These are phyloP conservation scores for Arctopsyche grandis DNA, from an alignment of 1,140 invertebrate species.

Conservation along the genomic window DNA sequence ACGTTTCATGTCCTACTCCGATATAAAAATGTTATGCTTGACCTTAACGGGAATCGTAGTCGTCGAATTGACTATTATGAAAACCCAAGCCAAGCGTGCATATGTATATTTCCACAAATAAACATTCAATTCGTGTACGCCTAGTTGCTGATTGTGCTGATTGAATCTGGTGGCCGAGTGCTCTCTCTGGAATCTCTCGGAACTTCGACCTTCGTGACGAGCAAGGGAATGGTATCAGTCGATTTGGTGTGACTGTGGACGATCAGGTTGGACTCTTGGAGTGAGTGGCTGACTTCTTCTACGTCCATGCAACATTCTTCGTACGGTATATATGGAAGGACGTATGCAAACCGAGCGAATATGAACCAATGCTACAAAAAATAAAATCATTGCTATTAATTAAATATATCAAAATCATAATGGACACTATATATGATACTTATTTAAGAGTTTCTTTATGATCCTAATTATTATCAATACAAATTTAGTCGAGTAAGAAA, in stretches of 20 bases:
- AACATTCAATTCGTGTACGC: background rate
- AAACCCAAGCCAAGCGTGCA: slow-evolving; percentile 10
- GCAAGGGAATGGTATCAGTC: slow-evolving; percentile 49
- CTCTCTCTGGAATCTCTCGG: slow-evolving; percentile 29
- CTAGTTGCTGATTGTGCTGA: slow-evolving; percentile 50
- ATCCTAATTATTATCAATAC: no score
- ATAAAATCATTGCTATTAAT: slow-evolving; percentile 12
- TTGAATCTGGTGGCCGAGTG: slow-evolving; percentile 43
- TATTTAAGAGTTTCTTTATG: background rate
- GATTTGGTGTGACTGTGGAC: slow-evolving; percentile 39
- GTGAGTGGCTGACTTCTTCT: slow-evolving; percentile 31
- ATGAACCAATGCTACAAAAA: slow-evolving; percentile 50
- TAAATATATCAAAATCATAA: no score
- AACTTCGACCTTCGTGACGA: slow-evolving; percentile 47
- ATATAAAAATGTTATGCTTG: background rate
- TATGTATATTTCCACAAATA: background rate
- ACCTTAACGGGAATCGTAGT: background rate
- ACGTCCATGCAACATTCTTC: slow-evolving; percentile 41
- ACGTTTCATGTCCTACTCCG: slow-evolving; percentile 6
- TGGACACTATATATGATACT: slow-evolving; percentile 12
- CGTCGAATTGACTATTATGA: background rate
- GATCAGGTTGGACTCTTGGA: slow-evolving; percentile 26
- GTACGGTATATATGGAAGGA: slow-evolving; percentile 50
- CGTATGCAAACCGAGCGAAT: slow-evolving; percentile 43
- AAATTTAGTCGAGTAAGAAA: no score